These are phyloP conservation scores for Hypena proboscidalis DNA, from an alignment of 2,888 invertebrate genomes.

Conservation along the genomic window DNA sequence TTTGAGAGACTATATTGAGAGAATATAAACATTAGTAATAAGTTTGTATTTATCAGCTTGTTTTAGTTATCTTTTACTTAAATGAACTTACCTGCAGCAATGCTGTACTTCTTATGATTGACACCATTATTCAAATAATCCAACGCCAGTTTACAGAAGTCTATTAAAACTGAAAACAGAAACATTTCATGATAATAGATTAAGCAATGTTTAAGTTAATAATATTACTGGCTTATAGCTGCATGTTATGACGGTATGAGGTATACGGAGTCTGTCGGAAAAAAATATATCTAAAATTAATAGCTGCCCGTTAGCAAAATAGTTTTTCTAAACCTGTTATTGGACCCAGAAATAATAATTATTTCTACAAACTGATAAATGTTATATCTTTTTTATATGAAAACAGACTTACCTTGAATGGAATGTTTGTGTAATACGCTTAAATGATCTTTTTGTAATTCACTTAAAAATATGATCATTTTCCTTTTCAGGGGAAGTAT, in stretches of 20 bases:
- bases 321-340: too few relatives aligned
- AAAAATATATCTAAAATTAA: too few relatives aligned
- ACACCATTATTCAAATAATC: conserved; percentile 89
- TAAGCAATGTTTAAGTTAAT: too few relatives aligned
- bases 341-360: conserved; percentile 5
- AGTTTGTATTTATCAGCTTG: too few relatives aligned
- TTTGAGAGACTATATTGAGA: too few relatives aligned
- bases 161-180: conserved; percentile 86
- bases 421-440: conserved; percentile 67
- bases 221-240: too few relatives aligned
- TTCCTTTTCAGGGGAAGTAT: conserved; percentile 22
- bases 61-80: too few relatives aligned
- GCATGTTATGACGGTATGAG: too few relatives aligned
- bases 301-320: too few relatives aligned
- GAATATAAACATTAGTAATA: too few relatives aligned
- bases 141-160: conserved; percentile 89
- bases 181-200: conserved; percentile 10
- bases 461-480: conserved; percentile 79
- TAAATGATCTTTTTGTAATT: conserved; percentile 76
- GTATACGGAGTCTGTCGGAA: too few relatives aligned
- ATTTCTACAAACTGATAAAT: neutral
- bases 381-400: conserved; percentile 8
- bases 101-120: conserved; percentile 86
- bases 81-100: conserved; percentile 87
- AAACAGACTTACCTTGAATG: conserved; percentile 57